phyloP scores from a whole-genome alignment of 2,113 vertebrate genomes.

The Oncorhynchus kisutch region DNA sequence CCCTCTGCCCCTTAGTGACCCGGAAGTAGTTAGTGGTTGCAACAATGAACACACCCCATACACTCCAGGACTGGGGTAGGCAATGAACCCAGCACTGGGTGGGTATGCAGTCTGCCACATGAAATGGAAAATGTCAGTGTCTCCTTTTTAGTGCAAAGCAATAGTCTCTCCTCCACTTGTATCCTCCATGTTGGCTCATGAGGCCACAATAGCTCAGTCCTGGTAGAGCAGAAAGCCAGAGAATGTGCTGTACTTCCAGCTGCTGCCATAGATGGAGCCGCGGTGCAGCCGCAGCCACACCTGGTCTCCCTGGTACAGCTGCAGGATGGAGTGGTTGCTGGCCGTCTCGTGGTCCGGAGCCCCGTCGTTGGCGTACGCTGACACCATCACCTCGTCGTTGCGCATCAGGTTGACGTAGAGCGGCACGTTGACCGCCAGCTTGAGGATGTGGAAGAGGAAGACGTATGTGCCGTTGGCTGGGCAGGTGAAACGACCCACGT shows the following conservation, averaged over 20 bases:
- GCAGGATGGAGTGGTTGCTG: conserved; percentile 92
- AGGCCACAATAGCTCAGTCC: conserved; percentile 75
- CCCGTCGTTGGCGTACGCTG: conserved; percentile 94
- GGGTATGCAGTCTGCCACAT: conserved; percentile 31
- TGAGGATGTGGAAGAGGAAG: conserved; percentile 97
- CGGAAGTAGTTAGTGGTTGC: neutral
- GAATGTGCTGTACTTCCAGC: conserved; percentile 98
- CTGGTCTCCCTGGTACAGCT: conserved; percentile 92
- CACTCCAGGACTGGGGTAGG: no score
- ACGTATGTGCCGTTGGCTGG: conserved; percentile 91
- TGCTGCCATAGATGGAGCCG: conserved; percentile 96
- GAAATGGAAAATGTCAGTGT: neutral
- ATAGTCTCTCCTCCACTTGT: neutral
- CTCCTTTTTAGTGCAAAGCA: conserved; percentile 61
- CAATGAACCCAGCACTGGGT: neutral
- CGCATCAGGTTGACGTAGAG: conserved; percentile 98
- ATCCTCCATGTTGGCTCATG: neutral
- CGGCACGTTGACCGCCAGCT: conserved; percentile 94
- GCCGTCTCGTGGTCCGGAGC: conserved; percentile 96
- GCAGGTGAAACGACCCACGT: conserved; percentile 89
- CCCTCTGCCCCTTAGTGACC: neutral
- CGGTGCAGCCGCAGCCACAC: conserved; percentile 94
- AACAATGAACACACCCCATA: neutral
- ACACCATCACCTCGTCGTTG: conserved; percentile 94
- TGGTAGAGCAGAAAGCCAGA: conserved; percentile 97